Percentiles rank a stretch among this genome's conserved stretches.
These are phyloP conservation scores for Trichogramma evanescens DNA, from an alignment of 2,888 invertebrate genomes.

Conservation along the genomic window DNA sequence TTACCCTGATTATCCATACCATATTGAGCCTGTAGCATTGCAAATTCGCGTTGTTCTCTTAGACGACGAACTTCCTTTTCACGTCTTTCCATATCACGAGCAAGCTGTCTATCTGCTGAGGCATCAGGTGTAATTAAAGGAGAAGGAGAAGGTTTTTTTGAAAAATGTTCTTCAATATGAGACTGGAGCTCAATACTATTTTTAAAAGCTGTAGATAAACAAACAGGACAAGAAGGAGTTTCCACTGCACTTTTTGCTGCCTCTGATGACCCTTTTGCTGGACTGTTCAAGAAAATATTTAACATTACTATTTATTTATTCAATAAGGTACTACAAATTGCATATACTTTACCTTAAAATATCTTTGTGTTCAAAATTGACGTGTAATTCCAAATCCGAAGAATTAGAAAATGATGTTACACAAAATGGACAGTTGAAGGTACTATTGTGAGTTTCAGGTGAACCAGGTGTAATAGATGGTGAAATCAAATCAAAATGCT, in stretches of 20 bases:
- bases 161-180: slow-evolving; percentile 80
- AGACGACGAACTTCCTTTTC: slow-evolving; percentile 64
- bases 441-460: slow-evolving; percentile 38
- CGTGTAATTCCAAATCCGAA: slow-evolving; percentile 76
- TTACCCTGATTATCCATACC: slow-evolving; percentile 86
- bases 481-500: slow-evolving; percentile 75
- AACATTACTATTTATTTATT: not conserved
- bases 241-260: slow-evolving; percentile 41
- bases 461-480: slow-evolving; percentile 55
- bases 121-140: slow-evolving; percentile 44
- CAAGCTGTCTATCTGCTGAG: slow-evolving; percentile 51
- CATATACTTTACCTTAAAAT: slow-evolving; percentile 60
- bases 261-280: slow-evolving; percentile 41
- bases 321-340: not conserved
- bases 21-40: slow-evolving; percentile 72
- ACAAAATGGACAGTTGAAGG: slow-evolving; percentile 74
- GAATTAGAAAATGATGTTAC: slow-evolving; percentile 63
- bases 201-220: slow-evolving; percentile 45
- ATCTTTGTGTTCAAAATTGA: slow-evolving; percentile 78
- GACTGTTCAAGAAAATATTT: slow-evolving; percentile 27
- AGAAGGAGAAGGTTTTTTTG: slow-evolving; percentile 45
- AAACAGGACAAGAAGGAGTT: slow-evolving; percentile 47
- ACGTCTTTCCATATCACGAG: slow-evolving; percentile 52
- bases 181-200: slow-evolving; percentile 54
- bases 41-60: slow-evolving; percentile 74